Percentiles rank a stretch among this genome's conserved stretches.
phyloP scores from a whole-genome alignment of 2,797 vertebrate species.

The Lophotriccus pileatus region DNA sequence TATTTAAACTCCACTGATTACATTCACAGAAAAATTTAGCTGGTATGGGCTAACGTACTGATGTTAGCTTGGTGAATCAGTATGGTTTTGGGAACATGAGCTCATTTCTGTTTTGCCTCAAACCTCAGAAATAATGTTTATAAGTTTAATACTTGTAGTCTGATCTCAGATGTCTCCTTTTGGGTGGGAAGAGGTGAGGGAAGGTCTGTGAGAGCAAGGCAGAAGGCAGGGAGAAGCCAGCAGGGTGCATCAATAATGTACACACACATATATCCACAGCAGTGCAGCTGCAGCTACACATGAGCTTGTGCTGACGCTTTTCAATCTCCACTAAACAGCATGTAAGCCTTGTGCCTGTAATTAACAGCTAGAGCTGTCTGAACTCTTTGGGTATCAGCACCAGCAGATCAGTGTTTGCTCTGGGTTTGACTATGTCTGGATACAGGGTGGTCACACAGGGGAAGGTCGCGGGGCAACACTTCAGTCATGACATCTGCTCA shows the following conservation, averaged over 20 bases:
- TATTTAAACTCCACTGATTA: neutral
- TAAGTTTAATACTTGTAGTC: neutral
- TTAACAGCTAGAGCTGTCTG: neutral
- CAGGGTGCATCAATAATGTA: neutral
- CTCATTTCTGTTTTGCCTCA: neutral
- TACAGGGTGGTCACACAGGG: fast-evolving
- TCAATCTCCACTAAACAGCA: neutral
- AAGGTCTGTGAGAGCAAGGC: neutral
- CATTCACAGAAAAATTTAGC: neutral
- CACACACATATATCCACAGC: neutral
- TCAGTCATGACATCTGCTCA: neutral
- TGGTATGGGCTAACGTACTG: neutral
- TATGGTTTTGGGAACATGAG: neutral
- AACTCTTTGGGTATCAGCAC: neutral
- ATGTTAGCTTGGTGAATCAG: neutral
- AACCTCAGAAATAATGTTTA: neutral
- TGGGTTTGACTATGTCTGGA: neutral
- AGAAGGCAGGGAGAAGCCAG: neutral
- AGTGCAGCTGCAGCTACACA: neutral
- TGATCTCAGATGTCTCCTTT: neutral
- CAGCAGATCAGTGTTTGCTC: neutral
- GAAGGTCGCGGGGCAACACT: neutral
- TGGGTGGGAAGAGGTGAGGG: neutral
- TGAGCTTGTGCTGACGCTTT: neutral
- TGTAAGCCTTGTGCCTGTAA: neutral